Base-by-base conservation (phyloP, 2,797 vertebrate species). In the Sorex maritimensis region DNA sequence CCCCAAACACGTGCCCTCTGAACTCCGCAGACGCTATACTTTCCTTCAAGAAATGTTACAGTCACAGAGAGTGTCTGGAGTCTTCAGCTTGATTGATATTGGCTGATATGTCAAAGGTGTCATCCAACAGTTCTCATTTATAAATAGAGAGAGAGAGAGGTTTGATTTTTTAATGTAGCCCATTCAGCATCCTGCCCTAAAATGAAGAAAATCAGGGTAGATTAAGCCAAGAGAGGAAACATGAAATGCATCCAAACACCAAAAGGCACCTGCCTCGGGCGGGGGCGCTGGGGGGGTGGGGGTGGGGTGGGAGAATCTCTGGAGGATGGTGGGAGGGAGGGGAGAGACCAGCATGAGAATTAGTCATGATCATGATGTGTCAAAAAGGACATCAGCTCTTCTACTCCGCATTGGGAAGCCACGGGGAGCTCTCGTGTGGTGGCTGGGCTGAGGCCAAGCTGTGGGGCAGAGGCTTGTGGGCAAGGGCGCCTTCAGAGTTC, bases 51-150 rank as follows among this genome's bases (percentile, higher is more conserved):
- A 98, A 98, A 98, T 98, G 96, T 98, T 98, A 98, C 98, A 98
- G 98, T 98, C 98, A 98, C 97, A 98, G 98, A 98, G 97, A 97
- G 98, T 98, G 96, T 98, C 98, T 98, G 98, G 98, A 98, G 98
- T 98, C 98, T 98, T 98, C 98, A 98, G 98, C 98, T 98, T 97
- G 98, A 98, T 97, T 98, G 98, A 97, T 98, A 98, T 98, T 98
- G 98, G 98, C 98, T 98, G 98, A 98, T 98, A 98, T 98, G 98
- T 99, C 98, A 99, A 98, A 98, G 98, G 98, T 99, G 99, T 99
- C 98, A 98, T 99, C 99, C 99, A 98, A 98, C 98, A 98, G 98
- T 98, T 98, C 98, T 98, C 98, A 96, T 98, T 98, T 98, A 97
- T 97, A 97, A 97, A 98, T 97, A 97, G 98, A 98, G 98, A 98